These are phyloP conservation scores for Agrochola lota DNA, from an alignment of 2,888 invertebrate species.

Conservation along the genomic window DNA sequence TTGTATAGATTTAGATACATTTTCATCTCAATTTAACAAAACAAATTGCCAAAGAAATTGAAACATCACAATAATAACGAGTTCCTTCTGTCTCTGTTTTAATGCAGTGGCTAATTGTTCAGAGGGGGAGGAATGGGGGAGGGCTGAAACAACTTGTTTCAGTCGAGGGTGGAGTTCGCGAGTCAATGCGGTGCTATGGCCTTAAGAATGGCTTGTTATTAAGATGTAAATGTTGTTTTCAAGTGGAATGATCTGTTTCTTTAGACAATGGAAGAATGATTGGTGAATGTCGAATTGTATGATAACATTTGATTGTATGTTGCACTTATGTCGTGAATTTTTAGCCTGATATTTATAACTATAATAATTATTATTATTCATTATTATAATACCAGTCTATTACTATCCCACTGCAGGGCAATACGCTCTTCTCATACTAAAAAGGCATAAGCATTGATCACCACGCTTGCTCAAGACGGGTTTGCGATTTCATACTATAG, in stretches of 20 bases:
- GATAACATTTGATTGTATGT: too few relatives aligned
- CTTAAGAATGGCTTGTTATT: constrained; percentile 41
- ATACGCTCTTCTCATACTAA: too few relatives aligned
- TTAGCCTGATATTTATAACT: background rate
- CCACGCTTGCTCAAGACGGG: too few relatives aligned
- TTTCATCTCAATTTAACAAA: background rate
- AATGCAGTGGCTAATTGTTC: constrained; percentile 61
- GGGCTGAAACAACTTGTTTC: constrained; percentile 33
- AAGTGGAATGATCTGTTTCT: constrained; percentile 38
- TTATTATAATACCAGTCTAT: too few relatives aligned
- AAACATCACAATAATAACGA: constrained; percentile 41
- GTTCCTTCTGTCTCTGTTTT: constrained; percentile 52
- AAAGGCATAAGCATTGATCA: too few relatives aligned
- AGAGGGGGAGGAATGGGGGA: background rate
- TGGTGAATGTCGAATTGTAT: background rate
- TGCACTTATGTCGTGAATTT: background rate
- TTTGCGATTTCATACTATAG: too few relatives aligned
- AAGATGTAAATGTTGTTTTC: constrained; percentile 33
- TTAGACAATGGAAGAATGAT: background rate
- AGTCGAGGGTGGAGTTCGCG: constrained; percentile 24
- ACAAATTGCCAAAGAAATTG: constrained; percentile 39
- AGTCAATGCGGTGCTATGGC: constrained; percentile 23
- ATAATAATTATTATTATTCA: background rate
- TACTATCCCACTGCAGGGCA: too few relatives aligned
- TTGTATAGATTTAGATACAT: background rate